Evolutionary conservation across 2,888 invertebrate species (phyloP), one percentile per base, ranked within the genome.

Genomic region (Polyommatus iphigenia): DNA sequence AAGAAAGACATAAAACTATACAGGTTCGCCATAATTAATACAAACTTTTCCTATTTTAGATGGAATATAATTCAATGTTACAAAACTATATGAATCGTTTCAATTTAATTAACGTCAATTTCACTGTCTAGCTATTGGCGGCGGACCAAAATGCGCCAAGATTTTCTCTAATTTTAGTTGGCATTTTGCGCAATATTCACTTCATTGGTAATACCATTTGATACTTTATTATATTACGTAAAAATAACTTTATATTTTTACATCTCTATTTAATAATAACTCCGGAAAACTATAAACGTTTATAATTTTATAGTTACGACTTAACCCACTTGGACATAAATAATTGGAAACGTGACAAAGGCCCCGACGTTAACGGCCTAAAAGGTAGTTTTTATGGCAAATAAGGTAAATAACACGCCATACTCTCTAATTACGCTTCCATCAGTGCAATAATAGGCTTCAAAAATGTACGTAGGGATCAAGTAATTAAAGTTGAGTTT

Each of bases 391-490:
- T 73, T 73, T 46, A 73, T 46, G 41, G 54, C 24, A 75, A 75
- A 75, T 75, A 50, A 75, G 54, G 75, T 54, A 29, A 75, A 75
- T 75, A 75, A 54, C 24, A 75, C 18, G 24, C 75, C 50, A 75
- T n/a, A 29, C 46, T 73, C 75, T 50, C 24, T 75, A 75, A 75
- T 50, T 75, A 54, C 54, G 50, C 29, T 75, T 54, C 75, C 75
- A 75, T 75, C 75, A 54, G 18, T 75, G 75, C 75, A 75, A 50
- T 75, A 75, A 50, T 50, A 75, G 20, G 50, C 50, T 75, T 75
- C 46, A 75, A 75, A 75, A 50, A 75, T 75, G 75, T 75, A 75
- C 75, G 29, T 75, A 75, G 75, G 75, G 50, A 75, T 75, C 75
- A 75, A 54, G 75, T 54, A 75, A 75, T 75, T 75, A 75, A 75